These are phyloP conservation scores for Rhabdornis inornatus DNA, from an alignment of 2,113 vertebrate genomes.

Conservation along the genomic window DNA sequence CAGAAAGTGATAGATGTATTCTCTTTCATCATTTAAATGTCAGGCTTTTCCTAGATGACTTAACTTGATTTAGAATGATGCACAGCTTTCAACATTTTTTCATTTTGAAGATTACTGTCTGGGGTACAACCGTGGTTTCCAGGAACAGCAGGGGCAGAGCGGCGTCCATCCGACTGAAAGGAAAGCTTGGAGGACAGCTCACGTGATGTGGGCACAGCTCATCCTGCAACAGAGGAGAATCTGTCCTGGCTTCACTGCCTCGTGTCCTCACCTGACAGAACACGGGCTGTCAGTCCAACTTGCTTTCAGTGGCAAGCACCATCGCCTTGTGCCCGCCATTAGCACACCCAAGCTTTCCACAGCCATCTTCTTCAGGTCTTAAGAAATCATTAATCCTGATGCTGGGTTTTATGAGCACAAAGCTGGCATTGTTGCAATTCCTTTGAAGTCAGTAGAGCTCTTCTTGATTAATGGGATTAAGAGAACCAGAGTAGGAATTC, in stretches of 20 bases:
- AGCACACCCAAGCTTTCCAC: background rate
- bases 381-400: background rate
- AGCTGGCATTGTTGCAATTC: background rate
- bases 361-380: background rate
- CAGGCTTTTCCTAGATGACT: background rate
- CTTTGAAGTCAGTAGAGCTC: background rate
- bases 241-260: background rate
- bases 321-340: background rate
- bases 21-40: background rate
- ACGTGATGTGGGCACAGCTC: background rate
- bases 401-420: background rate
- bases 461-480: conserved; percentile 1
- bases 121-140: background rate
- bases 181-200: background rate
- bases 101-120: background rate
- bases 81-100: background rate
- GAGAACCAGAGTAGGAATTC: background rate
- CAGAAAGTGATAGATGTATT: background rate
- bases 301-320: background rate
- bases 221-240: accelerated
- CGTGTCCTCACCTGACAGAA: background rate
- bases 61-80: background rate
- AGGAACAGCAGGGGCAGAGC: background rate
- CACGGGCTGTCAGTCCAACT: background rate
- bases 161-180: accelerated